A percentile compares a stretch with the other conserved stretches of the same genome.
phyloP scores from a whole-genome alignment of 2,888 invertebrate genomes.

The Onchidella celtica region DNA sequence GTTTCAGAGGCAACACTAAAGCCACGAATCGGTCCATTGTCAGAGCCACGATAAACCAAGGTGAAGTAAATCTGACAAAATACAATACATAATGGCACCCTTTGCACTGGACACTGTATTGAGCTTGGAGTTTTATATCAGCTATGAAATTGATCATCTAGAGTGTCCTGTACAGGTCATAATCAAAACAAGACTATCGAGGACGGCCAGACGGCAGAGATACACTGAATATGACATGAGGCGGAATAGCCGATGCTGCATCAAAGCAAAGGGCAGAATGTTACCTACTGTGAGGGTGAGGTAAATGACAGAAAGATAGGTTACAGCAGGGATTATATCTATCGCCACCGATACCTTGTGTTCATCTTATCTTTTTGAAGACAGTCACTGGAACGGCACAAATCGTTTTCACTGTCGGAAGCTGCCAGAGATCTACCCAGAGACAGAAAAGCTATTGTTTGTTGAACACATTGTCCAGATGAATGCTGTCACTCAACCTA shows the following conservation, averaged over 20 bases:
- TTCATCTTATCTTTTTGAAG: too few relatives aligned
- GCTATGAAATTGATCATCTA: not conserved
- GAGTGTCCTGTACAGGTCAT: not conserved
- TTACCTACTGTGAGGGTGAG: not conserved
- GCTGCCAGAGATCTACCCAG: too few relatives aligned
- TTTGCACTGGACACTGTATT: not conserved
- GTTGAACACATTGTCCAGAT: too few relatives aligned
- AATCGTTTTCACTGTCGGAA: too few relatives aligned
- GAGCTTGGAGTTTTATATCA: not conserved
- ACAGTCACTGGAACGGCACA: too few relatives aligned
- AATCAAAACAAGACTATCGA: not conserved
- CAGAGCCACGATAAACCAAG: not conserved
- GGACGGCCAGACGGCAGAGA: not conserved
- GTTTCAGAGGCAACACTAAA: not conserved
- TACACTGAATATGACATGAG: not conserved
- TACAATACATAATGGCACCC: not conserved
- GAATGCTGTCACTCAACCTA: too few relatives aligned
- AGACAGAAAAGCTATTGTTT: too few relatives aligned
- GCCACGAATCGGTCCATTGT: constrained; percentile 6
- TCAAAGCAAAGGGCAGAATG: not conserved
- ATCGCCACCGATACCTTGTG: too few relatives aligned
- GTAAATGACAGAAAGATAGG: too few relatives aligned
- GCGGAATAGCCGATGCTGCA: not conserved
- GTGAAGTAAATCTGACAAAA: not conserved
- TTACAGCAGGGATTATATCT: too few relatives aligned